Base-by-base conservation (phyloP, 2,797 vertebrate species). In the Nothura maculosa region DNA sequence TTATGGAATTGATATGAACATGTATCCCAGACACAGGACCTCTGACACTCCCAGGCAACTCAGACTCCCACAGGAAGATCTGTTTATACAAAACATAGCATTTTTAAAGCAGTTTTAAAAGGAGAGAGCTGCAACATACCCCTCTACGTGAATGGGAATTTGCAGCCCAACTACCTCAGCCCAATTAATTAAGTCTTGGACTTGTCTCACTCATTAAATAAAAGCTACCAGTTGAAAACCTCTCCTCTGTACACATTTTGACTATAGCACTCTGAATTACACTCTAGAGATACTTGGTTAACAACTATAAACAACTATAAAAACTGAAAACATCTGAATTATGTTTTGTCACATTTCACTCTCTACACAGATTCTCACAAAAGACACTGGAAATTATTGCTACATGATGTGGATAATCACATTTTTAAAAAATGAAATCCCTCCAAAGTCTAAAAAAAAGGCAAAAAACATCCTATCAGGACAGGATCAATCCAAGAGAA, bases 361-460 rank as follows among this genome's bases (percentile, higher is more conserved):
- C 30, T 40, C 22, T 32, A 0, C 0, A 2, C 1, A 22, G 50
- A 20, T 81, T 66, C 38, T 34, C 12, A n/a, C 66, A 62, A 32
- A 40, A 84, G 30, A 43, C 34, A 48, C 40, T 1, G 34, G 40
- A 9, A 86, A 20, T 25, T 43, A 63, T 15, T 61, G 48, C 43
- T 6, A 27, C 3, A 12, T 2, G 7, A 40, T n/a, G n/a, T 12
- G 61, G 30, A 18, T 43, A 10, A 18, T 61, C 54, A 60, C 58
- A 45, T 8, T 21, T n/a, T n/a, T n/a, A 57, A 10, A 2, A 1
- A 73, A 75, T 13, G 9, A 42, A 18, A 8, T 24, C 50, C 36
- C n/a, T 69, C 8, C 15, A 10, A 0, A 4, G 45, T 20, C 24
- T 34, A 6, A n/a, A 78, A 64, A n/a, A 38, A 18, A 36, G 18